Base-by-base conservation (phyloP, 2,113 vertebrate genomes). In the Prionailurus viverrinus region DNA sequence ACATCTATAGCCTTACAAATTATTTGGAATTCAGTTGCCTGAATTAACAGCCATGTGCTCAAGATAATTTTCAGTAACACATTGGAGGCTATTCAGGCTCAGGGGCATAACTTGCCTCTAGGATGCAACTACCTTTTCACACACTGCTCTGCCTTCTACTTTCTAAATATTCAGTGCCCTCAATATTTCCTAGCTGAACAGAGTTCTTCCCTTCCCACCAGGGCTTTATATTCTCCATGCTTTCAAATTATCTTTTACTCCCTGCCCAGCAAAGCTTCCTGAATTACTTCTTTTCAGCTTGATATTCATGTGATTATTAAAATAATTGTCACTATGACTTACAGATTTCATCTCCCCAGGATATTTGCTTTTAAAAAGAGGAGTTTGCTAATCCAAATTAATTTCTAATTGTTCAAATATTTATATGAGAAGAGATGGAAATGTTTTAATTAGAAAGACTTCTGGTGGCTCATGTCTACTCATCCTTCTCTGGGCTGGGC, bases 341-440 rank as follows among this genome's bases (percentile, higher is more conserved):
- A 36, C 14, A 93, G 58, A 90, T 83, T 89, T 78, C 21, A 89
- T 92, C 55, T 95, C 87, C 19, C 13, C 18, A 68, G 23, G 11
- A 92, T 93, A 81, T 97, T 93, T 97, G 41, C 45, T 91, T 95
- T 97, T 88, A 85, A 88, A 98, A 92, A 91, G 55, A 80, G 10
- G 36, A 91, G 4, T 89, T 63, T 92, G 41, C 19, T 76, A 90
- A 80, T 97, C 27, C 69, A 94, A 89, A 92, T 89, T 74, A 87
- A 96, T 61, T 93, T 84, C 51, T 76, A 94, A 89, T 86, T 89
- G 61, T 61, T 94, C 41, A 94, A 88, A 97, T 97, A 79, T 95
- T 89, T 97, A 73, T 89, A 53, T 79, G 79, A 66, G 33, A 83
- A 87, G 45, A 95, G 48, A 48, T 55, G 53, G 81, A 86, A 36